Evolutionary conservation across 2,113 vertebrate species (phyloP).

Genomic region (Grallaria varia): DNA sequence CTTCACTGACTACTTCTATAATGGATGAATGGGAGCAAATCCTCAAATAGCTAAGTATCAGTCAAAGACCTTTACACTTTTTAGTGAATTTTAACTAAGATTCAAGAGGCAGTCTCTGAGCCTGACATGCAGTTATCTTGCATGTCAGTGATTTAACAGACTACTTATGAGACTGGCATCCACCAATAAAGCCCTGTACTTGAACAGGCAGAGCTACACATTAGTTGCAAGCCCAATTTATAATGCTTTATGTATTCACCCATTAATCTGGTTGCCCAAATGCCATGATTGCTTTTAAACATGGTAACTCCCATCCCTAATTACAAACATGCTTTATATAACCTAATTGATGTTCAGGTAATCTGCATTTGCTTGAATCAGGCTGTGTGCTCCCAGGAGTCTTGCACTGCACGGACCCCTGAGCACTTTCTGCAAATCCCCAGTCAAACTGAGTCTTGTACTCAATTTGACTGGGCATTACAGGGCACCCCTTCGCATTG

Average conservation of each 20-base stretch:
- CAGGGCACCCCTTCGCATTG: background rate
- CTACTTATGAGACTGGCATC: background rate
- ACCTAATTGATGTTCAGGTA: background rate
- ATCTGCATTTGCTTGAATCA: background rate
- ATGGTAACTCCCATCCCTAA: background rate
- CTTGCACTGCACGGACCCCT: background rate
- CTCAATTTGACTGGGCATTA: background rate
- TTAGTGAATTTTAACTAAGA: background rate
- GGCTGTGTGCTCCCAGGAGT: background rate
- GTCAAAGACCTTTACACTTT: background rate
- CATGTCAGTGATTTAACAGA: background rate
- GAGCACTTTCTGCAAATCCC: background rate
- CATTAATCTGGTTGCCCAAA: background rate
- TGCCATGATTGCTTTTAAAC: background rate
- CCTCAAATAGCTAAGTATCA: background rate
- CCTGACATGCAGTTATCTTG: background rate
- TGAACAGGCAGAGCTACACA: background rate
- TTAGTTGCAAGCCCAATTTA: background rate
- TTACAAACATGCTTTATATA: background rate
- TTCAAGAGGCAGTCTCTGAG: background rate
- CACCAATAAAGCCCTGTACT: background rate
- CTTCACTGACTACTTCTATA: background rate
- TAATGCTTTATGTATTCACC: background rate
- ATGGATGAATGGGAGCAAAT: background rate
- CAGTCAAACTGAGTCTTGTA: rapidly evolving